Percentiles rank a stretch among this genome's conserved stretches.
Evolutionary conservation across 2,888 invertebrate genomes (phyloP).

Genomic region (Eumacrocentrus americanus): DNA sequence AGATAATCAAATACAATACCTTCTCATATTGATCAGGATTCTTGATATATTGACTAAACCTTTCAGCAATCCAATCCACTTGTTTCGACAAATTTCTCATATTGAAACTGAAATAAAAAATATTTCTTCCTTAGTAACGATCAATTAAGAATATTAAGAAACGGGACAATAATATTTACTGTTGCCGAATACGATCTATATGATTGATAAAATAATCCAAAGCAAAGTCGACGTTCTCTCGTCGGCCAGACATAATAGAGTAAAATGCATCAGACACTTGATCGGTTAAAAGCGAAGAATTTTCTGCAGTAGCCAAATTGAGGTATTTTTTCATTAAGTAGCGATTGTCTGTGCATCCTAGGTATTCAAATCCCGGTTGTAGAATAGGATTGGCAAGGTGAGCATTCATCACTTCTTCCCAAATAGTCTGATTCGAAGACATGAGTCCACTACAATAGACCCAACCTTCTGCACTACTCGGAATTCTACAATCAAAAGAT

Average conservation of each 20-base stretch:
- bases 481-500: slow-evolving; percentile 9
- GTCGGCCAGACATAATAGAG: slow-evolving; percentile 8
- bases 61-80: not conserved
- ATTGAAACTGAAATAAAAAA: slow-evolving; percentile 5
- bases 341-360: slow-evolving; percentile 26
- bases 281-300: slow-evolving; percentile 8
- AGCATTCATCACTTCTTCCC: slow-evolving; percentile 19
- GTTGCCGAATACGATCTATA: slow-evolving; percentile 17
- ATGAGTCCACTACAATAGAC: slow-evolving; percentile 20
- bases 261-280: not conserved
- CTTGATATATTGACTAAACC: slow-evolving; percentile 2
- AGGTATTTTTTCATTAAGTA: slow-evolving; percentile 22
- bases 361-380: slow-evolving; percentile 5
- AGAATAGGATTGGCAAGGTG: slow-evolving; percentile 15
- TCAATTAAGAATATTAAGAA: too few relatives aligned
- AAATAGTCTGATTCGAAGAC: slow-evolving; percentile 13
- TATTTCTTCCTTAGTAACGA: too few relatives aligned
- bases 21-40: slow-evolving; percentile 20
- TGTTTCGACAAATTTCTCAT: not conserved
- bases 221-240: slow-evolving; percentile 19
- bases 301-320: slow-evolving; percentile 12
- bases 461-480: slow-evolving; percentile 2
- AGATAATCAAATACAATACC: not conserved
- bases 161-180: too few relatives aligned
- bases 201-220: slow-evolving; percentile 23